Base-by-base conservation (phyloP, 2,888 invertebrate genomes). In the Agrilus biguttatus region DNA sequence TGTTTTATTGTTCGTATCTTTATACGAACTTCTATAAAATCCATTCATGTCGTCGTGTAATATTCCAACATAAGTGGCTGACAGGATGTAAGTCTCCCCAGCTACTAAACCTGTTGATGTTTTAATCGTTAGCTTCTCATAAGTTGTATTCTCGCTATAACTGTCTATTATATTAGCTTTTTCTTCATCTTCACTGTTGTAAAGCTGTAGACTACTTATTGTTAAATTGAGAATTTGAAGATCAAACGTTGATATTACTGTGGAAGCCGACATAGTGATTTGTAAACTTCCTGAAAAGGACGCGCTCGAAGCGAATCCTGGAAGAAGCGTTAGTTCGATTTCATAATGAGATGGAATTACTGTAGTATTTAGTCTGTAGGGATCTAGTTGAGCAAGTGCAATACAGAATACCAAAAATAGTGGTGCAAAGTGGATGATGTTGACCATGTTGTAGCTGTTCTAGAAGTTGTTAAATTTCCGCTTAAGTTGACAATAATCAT, bases 261-360 rank as follows among this genome's bases (percentile, higher is more conserved):
- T 8, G 1, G n/a, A 5, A 6, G 37, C n/a, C 12, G 19, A 33
- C 10, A 43, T 35, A 5, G 19, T 32, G 12, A 49, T 45, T 19
- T 34, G 32, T 19, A 42, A 45, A 8, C 21, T 40, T n/a, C 49
- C 49, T 21, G 12, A 14, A 19, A 47, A 49, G 17, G 8, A 14
- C 32, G 28, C 36, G 17, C 39, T 41, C 12, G 12, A 14, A 8
- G 19, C 34, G 21, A 44, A 46, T 4, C 36, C 43, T 3, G 42
- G 37, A 3, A 43, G 37, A 4, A 56, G 35, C 6, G 61, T 63
- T 5, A 80, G 51, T 0, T 62, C 51, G 0, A 80, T 62, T 32
- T 66, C 61, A 49, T 80, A 83, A 13, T 60, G 60, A 0, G 50
- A 53, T 0, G 80, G 80, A 2, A 43, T 44, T 1, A 78, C 66